phyloP scores from a whole-genome alignment of 1,140 invertebrate species.

The Drosophila erecta region DNA sequence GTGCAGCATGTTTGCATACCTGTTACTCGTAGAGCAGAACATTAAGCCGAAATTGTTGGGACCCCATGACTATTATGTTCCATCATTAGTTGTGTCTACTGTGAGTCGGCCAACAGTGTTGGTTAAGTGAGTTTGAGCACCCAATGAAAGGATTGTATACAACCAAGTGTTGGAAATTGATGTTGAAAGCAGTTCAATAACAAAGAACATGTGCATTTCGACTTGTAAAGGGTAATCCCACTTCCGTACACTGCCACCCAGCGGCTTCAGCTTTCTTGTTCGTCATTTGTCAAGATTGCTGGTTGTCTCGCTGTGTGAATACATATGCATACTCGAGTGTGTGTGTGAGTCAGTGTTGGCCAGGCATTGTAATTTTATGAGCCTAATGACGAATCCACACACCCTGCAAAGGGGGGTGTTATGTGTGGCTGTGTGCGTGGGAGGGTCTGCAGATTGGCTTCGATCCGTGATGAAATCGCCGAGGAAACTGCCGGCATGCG shows the following conservation, averaged over 20 bases:
- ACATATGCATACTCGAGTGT: background rate
- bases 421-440: background rate
- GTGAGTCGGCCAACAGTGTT: background rate
- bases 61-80: too few species aligned
- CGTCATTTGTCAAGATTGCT: slow-evolving; percentile 51
- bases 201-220: too few species aligned
- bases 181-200: too few species aligned
- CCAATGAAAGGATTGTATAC: too few species aligned
- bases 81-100: too few species aligned
- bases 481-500: slow-evolving; percentile 9
- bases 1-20: too few species aligned
- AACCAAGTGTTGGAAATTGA: too few species aligned
- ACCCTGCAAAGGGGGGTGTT: background rate
- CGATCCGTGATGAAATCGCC: slow-evolving; percentile 11
- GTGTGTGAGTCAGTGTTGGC: slow-evolving; percentile 22
- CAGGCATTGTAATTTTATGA: slow-evolving; percentile 72
- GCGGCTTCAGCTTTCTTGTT: background rate
- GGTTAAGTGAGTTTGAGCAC: background rate
- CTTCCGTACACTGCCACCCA: background rate
- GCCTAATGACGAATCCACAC: slow-evolving; percentile 69
- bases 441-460: slow-evolving; percentile 22
- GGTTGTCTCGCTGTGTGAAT: slow-evolving; percentile 5
- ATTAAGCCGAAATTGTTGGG: too few species aligned
- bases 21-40: too few species aligned
- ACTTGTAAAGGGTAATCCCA: slow-evolving; percentile 9